Evolutionary conservation across 1,140 invertebrate genomes (phyloP).

Genomic region (Mizuhopecten yessoensis): DNA sequence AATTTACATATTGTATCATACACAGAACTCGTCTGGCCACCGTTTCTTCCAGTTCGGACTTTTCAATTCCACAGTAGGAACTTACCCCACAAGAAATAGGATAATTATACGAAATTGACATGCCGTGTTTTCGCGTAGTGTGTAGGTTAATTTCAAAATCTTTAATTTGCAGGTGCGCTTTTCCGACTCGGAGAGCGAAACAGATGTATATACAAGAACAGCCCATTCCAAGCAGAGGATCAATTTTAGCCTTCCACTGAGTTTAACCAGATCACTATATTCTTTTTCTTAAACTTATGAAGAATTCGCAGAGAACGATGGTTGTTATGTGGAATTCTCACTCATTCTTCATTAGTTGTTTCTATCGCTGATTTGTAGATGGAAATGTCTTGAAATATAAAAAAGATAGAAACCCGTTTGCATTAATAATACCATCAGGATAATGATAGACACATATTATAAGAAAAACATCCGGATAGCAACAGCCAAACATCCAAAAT

Average conservation of each 20-base stretch:
- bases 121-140: conserved; percentile 13
- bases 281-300: background rate
- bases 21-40: background rate
- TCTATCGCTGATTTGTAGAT: too few relatives aligned
- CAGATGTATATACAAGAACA: conserved; percentile 39
- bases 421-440: too few relatives aligned
- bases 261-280: background rate
- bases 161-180: conserved; percentile 31
- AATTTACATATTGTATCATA: background rate
- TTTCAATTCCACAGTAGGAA: background rate
- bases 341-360: too few relatives aligned
- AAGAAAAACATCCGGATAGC: too few relatives aligned
- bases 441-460: too few relatives aligned
- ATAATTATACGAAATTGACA: conserved; percentile 28
- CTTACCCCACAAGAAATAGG: background rate
- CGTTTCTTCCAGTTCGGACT: background rate
- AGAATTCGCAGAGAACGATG: background rate
- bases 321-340: background rate
- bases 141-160: conserved; percentile 35
- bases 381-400: too few relatives aligned
- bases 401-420: too few relatives aligned
- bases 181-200: conserved; percentile 17
- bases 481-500: too few relatives aligned
- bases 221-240: background rate
- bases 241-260: background rate